Evolutionary conservation across 1,140 invertebrate species (phyloP), one percentile per base, ranked within the genome.

Genomic region (Druon quercuslanigerum): DNA sequence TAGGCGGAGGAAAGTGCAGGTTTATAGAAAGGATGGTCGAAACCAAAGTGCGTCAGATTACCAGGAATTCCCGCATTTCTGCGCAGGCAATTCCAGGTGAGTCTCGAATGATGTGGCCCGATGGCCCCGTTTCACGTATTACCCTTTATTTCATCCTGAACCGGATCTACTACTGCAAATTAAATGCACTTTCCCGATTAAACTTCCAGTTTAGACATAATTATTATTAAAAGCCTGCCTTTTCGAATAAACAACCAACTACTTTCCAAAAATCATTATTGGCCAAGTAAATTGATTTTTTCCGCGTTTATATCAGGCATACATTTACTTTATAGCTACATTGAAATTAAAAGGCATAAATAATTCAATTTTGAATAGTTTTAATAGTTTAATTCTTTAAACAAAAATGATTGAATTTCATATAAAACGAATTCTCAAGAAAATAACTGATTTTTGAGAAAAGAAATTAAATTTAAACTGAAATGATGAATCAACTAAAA

Each of bases 61-160:
- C 40, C 72, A 77, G 79, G 83, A 88, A 87, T 87, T 83, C 83
- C 82, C 75, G 82, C 85, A 87, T 88, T 87, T 84, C 79, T 84
- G 78, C 51, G 71, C 85, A 87, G 86, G 86, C 87, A 86, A 88
- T 78, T 81, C 56, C 85, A 87, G 86, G 86, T 88, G 87, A 88
- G 79, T 81, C 56, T 81, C 73, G 72, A 80, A 85, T 86, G 85
- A 87, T 87, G 86, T 87, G 81, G 87, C 85, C 82, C 85, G 79
- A 83, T 88, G 86, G 78, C 86, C 85, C 75, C 86, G 79, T 87
- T 46, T 46, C 9, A 46, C 7, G 40, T 46, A 46, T 46, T 46
- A 11, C 40, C 8, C 8, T 9, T 88, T 74, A 56, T 51, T 71
- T 3, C 46, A 73, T 50, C 73, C 19, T 76, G 51, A 52, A 51